Conservation (phyloP, 1,140 invertebrate species). For the Phymorhynchus buccinoides region DNA sequence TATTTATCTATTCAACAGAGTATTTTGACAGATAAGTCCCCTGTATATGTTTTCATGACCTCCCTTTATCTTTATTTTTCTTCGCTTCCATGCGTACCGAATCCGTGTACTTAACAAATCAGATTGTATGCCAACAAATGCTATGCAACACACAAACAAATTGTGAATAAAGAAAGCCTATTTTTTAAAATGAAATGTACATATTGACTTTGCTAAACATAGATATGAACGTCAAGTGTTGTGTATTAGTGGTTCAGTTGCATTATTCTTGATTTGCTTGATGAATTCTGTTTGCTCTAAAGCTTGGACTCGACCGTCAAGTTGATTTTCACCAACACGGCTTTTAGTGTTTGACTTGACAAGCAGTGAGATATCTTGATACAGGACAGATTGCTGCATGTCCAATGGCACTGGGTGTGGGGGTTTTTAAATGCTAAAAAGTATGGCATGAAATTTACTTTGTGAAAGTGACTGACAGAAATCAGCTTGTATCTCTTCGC, state of each 20-base stretch:
- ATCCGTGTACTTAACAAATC: neutral
- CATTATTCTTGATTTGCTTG: neutral
- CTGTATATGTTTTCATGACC: neutral
- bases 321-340: too few species aligned
- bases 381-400: too few species aligned
- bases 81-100: neutral
- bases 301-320: neutral
- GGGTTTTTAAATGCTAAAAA: too few species aligned
- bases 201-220: neutral
- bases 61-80: neutral
- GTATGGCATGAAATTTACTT: too few species aligned
- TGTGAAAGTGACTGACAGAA: too few species aligned
- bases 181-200: neutral
- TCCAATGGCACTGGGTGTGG: too few species aligned
- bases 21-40: neutral
- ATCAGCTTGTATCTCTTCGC: too few species aligned
- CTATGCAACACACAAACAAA: constrained; percentile 15
- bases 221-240: neutral
- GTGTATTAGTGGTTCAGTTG: neutral
- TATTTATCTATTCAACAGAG: neutral
- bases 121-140: neutral
- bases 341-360: neutral
- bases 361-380: neutral
- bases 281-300: neutral
- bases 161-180: neutral